These are phyloP conservation scores for Centropus bengalensis DNA, from an alignment of 2,113 vertebrate species.

Conservation along the genomic window DNA sequence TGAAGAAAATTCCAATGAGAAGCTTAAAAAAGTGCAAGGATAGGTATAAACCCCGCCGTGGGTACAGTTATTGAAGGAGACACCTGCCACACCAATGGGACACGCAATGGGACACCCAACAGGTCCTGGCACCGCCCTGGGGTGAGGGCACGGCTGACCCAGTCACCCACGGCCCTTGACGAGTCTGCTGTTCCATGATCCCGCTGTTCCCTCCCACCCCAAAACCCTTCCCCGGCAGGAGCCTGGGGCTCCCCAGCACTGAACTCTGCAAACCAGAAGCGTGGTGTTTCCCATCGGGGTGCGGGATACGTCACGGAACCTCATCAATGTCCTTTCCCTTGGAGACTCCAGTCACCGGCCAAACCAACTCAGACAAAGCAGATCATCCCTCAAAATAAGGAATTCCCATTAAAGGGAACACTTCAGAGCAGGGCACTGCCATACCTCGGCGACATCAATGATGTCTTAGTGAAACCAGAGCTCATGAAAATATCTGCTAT, in stretches of 20 bases:
- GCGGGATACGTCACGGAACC: neutral
- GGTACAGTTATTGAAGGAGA: neutral
- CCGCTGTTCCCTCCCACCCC: neutral
- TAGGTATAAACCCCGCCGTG: accelerated
- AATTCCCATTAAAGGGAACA: constrained; percentile 15
- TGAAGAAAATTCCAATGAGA: neutral
- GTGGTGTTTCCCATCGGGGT: neutral
- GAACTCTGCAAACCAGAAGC: neutral
- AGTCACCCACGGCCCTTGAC: neutral
- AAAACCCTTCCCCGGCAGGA: neutral
- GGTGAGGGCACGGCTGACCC: neutral
- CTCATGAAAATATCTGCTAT: constrained; percentile 42
- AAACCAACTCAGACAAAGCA: constrained; percentile 29
- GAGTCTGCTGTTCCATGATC: neutral
- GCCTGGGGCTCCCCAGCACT: neutral
- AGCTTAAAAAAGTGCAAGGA: neutral
- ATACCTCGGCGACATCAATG: constrained; percentile 45
- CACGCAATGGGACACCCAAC: too few species aligned
- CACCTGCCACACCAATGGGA: neutral
- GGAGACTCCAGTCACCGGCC: neutral
- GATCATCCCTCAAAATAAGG: neutral
- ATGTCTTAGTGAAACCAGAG: constrained; percentile 26
- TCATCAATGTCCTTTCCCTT: neutral
- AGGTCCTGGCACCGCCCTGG: neutral
- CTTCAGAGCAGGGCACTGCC: neutral